phyloP scores from a whole-genome alignment of 2,888 invertebrate genomes.

The Coleophora deauratella region DNA sequence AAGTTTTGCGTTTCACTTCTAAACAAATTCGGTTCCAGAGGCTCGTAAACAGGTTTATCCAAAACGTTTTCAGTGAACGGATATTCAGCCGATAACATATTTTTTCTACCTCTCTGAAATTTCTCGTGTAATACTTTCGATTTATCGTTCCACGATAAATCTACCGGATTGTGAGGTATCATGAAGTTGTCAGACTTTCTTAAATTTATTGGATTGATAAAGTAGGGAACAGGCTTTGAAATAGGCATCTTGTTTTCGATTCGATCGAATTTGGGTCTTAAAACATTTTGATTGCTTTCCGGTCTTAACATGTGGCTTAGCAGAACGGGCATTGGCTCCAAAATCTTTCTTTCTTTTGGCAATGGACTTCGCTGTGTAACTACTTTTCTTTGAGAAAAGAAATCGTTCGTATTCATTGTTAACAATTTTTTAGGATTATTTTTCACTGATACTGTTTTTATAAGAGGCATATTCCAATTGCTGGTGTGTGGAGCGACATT shows the following conservation, averaged over 20 bases:
- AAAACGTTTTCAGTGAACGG: constrained; percentile 12
- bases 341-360: not conserved
- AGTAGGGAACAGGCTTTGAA: constrained; percentile 18
- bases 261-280: constrained; percentile 29
- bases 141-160: constrained; percentile 26
- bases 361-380: constrained; percentile 9
- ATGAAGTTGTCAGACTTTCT: constrained; percentile 16
- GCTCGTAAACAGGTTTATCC: constrained; percentile 20
- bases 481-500: constrained; percentile 21
- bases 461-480: constrained; percentile 18
- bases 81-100: not conserved
- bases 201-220: not conserved
- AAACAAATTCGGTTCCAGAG: constrained; percentile 5
- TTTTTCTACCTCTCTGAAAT: constrained; percentile 1
- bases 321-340: not conserved
- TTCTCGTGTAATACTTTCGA: constrained; percentile 19
- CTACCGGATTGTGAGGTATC: constrained; percentile 17
- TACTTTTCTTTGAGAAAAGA: constrained; percentile 26
- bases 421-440: constrained; percentile 26
- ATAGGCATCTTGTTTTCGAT: constrained; percentile 17
- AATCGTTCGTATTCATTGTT: constrained; percentile 31
- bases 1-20: too few species aligned
- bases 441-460: constrained; percentile 26
- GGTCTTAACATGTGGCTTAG: constrained; percentile 5
- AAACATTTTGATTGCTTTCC: constrained; percentile 18